phyloP scores from a whole-genome alignment of 2,888 invertebrate genomes.

The Disparrhopalites patrizii region DNA sequence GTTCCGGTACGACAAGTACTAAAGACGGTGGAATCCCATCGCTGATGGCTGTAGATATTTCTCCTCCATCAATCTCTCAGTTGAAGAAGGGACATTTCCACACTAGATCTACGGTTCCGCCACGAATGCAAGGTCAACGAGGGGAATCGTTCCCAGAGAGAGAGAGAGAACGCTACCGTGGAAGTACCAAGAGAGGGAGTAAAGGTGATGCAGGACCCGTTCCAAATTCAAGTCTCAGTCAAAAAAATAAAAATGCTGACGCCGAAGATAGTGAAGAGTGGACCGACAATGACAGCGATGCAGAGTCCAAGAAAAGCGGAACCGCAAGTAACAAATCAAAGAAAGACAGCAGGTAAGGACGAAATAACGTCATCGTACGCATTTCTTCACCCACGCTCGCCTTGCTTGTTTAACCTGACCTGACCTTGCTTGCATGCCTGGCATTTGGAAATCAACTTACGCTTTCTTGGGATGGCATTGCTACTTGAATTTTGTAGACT shows the following conservation, averaged over 20 bases:
- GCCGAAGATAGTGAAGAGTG: constrained; percentile 23
- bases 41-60: constrained; percentile 28
- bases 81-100: constrained; percentile 29
- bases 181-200: constrained; percentile 22
- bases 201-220: constrained; percentile 19
- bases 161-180: constrained; percentile 26
- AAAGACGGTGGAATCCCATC: constrained; percentile 19
- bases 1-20: background rate
- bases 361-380: constrained; percentile 1
- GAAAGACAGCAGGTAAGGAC: constrained; percentile 25
- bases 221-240: constrained; percentile 32
- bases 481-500: background rate
- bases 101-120: constrained; percentile 11
- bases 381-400: too few relatives aligned
- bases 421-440: too few relatives aligned
- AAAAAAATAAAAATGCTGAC: constrained; percentile 30
- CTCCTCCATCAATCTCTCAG: constrained; percentile 23
- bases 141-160: constrained; percentile 18
- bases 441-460: too few relatives aligned
- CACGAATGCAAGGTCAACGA: constrained; percentile 21
- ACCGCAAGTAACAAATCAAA: constrained; percentile 23
- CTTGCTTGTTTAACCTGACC: too few relatives aligned
- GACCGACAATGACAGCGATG: constrained; percentile 39
- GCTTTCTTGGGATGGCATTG: background rate
- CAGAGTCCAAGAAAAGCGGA: constrained; percentile 30